Conservation (phyloP, 2,113 vertebrate genomes). For the Aphelocoma coerulescens region DNA sequence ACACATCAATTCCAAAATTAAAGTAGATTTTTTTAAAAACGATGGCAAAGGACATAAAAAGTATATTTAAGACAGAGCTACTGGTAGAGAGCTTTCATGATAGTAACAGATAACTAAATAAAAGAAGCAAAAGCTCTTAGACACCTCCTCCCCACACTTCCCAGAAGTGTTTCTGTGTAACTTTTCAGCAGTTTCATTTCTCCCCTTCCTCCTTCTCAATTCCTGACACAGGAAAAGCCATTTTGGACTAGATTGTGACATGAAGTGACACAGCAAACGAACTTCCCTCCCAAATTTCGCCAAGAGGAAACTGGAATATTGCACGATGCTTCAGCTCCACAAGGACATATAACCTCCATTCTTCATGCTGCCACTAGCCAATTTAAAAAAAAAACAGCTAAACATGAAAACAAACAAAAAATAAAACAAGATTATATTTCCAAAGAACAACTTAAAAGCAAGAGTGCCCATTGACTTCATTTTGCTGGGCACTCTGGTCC, state of each 20-base stretch:
- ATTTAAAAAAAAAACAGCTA: neutral
- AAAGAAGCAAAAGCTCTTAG: neutral
- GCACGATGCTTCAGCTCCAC: neutral
- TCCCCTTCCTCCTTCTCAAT: neutral
- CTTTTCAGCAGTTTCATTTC: neutral
- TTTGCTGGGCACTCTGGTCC: neutral
- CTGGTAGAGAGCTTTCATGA: neutral
- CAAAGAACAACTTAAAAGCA: neutral
- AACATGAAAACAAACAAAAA: neutral
- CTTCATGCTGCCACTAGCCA: neutral
- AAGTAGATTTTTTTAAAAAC: neutral
- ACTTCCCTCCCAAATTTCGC: conserved; percentile 23
- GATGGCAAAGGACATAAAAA: neutral
- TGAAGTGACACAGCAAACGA: conserved; percentile 10
- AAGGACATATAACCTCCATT: neutral
- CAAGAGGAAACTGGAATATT: neutral
- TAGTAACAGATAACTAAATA: neutral
- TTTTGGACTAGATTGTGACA: conserved; percentile 18
- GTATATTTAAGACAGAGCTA: neutral
- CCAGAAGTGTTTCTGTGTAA: neutral
- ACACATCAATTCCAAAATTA: neutral
- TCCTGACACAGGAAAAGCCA: neutral
- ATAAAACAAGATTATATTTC: neutral
- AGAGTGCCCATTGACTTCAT: rapidly evolving
- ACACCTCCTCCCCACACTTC: neutral